Percentiles rank a stretch among this genome's conserved stretches.
These are phyloP conservation scores for Hipposideros armiger DNA, from an alignment of 2,113 vertebrate genomes.

Conservation along the genomic window DNA sequence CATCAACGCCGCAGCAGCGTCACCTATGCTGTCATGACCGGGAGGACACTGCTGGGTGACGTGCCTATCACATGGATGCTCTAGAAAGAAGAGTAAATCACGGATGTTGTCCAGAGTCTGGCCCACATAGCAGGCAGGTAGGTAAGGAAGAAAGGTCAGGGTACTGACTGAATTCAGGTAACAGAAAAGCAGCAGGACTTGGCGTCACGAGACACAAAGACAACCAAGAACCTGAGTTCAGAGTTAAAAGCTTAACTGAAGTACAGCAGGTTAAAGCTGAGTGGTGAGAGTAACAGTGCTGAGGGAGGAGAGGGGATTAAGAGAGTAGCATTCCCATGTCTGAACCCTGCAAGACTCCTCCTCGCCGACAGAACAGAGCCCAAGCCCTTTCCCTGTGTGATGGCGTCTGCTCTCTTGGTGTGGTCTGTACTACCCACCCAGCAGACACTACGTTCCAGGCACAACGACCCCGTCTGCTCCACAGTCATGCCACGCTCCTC, in stretches of 20 bases:
- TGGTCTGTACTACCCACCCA: neutral
- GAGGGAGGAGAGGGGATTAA: too few species aligned
- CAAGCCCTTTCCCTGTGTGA: neutral
- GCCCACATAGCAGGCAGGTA: neutral
- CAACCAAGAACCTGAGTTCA: neutral
- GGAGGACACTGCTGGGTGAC: neutral
- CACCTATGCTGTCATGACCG: neutral
- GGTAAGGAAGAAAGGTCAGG: neutral
- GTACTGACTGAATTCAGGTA: neutral
- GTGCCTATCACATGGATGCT: neutral
- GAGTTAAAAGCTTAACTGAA: neutral
- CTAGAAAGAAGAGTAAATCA: neutral
- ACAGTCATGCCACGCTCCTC: neutral
- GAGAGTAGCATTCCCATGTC: accelerated
- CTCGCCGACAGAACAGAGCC: neutral
- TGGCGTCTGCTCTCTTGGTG: neutral
- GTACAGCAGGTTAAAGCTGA: neutral
- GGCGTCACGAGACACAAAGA: neutral
- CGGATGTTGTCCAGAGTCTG: neutral
- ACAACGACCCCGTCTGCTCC: neutral
- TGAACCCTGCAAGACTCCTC: neutral
- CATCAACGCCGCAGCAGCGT: neutral
- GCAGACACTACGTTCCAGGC: neutral
- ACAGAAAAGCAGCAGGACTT: neutral
- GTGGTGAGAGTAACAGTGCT: neutral